Conservation (phyloP, 2,113 vertebrate genomes). For the Daphoenositta chrysoptera region DNA sequence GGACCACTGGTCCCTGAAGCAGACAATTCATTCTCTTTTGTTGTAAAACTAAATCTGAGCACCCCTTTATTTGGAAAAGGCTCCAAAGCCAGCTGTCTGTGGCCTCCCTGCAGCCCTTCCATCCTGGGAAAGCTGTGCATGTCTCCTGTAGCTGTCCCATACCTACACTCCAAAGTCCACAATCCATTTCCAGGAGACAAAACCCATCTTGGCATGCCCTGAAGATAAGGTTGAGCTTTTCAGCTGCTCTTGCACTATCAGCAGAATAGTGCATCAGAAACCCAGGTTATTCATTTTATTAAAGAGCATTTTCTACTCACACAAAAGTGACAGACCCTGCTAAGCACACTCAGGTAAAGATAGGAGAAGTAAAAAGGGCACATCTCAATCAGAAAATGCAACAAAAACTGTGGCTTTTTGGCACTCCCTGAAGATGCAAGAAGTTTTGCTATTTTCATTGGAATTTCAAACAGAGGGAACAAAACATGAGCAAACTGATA, state of each 20-base stretch:
- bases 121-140: rapidly evolving
- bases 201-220: not conserved
- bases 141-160: not conserved
- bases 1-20: not conserved
- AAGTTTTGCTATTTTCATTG: not conserved
- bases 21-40: not conserved
- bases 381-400: not conserved
- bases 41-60: not conserved
- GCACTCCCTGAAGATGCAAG: rapidly evolving
- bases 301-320: not conserved
- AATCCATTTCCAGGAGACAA: not conserved
- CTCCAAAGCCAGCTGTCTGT: not conserved
- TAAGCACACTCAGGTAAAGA: not conserved
- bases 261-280: not conserved
- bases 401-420: not conserved
- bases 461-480: not conserved
- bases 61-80: not conserved
- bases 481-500: not conserved
- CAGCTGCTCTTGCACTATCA: not conserved
- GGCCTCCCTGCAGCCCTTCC: not conserved
- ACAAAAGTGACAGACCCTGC: not conserved
- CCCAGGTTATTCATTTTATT: not conserved
- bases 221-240: not conserved
- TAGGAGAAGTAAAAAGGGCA: not conserved
- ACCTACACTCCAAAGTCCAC: not conserved